Conservation (phyloP, 2,113 vertebrate species). For the Suncus etruscus region DNA sequence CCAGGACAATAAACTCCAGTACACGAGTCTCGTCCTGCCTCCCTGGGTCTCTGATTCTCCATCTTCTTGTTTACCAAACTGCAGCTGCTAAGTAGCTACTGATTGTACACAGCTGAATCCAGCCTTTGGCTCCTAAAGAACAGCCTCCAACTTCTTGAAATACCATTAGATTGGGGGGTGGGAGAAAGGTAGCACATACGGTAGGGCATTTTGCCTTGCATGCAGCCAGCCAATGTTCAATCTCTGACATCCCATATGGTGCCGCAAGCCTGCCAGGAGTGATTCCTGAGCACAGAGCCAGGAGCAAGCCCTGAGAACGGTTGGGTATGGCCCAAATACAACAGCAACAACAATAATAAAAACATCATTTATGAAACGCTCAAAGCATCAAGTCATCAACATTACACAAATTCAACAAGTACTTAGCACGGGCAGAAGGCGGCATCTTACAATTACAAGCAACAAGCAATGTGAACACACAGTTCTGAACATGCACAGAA, state of each 20-base stretch:
- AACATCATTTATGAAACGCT: not conserved
- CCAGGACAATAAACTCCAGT: not conserved
- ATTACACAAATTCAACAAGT: constrained; percentile 31
- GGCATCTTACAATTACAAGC: constrained; percentile 38
- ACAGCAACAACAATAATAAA: too few relatives aligned
- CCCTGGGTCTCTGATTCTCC: not conserved
- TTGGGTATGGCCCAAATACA: too few relatives aligned
- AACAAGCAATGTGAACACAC: constrained; percentile 39
- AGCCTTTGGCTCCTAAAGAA: not conserved
- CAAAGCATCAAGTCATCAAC: constrained; percentile 33
- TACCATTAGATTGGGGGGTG: not conserved
- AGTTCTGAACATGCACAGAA: constrained; percentile 37
- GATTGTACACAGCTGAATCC: not conserved
- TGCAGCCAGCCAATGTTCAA: too few relatives aligned
- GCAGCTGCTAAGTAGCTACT: not conserved
- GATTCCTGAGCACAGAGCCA: too few relatives aligned
- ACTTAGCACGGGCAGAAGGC: not conserved
- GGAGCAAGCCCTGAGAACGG: too few relatives aligned
- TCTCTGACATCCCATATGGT: too few relatives aligned
- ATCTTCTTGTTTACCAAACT: constrained; percentile 26
- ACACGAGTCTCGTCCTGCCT: not conserved
- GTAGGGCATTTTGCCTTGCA: too few relatives aligned
- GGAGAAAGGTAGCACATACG: too few relatives aligned
- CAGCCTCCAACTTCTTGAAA: constrained; percentile 9
- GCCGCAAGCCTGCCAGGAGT: too few relatives aligned